Conservation (phyloP, 1,140 invertebrate species). For the Listronotus bonariensis region DNA sequence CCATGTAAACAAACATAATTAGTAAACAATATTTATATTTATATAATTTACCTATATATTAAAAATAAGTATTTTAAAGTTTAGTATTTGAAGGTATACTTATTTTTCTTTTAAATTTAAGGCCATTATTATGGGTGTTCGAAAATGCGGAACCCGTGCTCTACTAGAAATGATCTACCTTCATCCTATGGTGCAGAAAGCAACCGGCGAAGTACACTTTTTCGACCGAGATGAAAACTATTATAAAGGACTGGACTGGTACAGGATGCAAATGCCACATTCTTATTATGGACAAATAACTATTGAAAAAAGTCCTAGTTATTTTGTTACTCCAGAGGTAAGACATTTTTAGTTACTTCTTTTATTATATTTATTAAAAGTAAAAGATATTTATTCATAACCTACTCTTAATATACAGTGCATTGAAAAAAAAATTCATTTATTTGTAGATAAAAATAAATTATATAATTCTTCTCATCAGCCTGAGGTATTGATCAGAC, state of each 20-base stretch:
- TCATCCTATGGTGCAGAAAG: slow-evolving; percentile 90
- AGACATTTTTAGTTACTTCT: slow-evolving; percentile 8
- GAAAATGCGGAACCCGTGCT: slow-evolving; percentile 92
- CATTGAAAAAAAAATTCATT: too few species aligned
- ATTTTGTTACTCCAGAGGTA: slow-evolving; percentile 95
- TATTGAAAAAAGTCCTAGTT: slow-evolving; percentile 96
- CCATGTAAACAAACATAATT: too few species aligned
- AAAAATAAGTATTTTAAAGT: too few species aligned
- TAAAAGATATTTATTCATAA: too few species aligned
- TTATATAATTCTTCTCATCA: too few species aligned
- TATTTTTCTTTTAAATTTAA: slow-evolving; percentile 52
- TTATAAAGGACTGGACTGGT: slow-evolving; percentile 89
- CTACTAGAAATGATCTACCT: slow-evolving; percentile 93
- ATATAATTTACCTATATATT: too few species aligned
- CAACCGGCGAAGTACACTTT: slow-evolving; percentile 91
- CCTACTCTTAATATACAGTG: too few species aligned
- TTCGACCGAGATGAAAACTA: slow-evolving; percentile 93
- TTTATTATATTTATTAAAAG: too few species aligned
- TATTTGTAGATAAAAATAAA: too few species aligned
- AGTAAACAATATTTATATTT: too few species aligned
- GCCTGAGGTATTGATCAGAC: too few species aligned
- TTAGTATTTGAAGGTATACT: too few species aligned
- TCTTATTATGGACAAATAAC: slow-evolving; percentile 89
- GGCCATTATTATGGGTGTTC: slow-evolving; percentile 89
- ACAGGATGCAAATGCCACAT: slow-evolving; percentile 89